A percentile compares a stretch with the other conserved stretches of the same genome.
Conservation (phyloP, 2,113 vertebrate genomes). For the Tonatia bakeri region DNA sequence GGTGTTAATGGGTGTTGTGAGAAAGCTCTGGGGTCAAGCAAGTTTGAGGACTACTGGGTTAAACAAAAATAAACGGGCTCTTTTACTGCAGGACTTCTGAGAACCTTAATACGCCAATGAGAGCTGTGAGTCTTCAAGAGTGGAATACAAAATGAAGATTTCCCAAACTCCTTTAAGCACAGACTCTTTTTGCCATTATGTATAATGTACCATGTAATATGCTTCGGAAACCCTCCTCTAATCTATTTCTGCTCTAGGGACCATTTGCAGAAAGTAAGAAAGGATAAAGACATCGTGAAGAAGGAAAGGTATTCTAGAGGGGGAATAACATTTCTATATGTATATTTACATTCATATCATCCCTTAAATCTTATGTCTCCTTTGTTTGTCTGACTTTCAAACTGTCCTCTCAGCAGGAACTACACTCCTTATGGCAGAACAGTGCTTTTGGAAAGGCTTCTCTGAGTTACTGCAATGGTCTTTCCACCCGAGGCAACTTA, state of each 20-base stretch:
- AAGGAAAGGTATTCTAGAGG: not conserved
- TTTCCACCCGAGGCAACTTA: not conserved
- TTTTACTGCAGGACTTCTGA: not conserved
- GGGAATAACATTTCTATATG: not conserved
- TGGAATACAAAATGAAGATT: not conserved
- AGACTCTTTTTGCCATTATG: not conserved
- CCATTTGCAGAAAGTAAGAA: not conserved
- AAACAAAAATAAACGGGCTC: not conserved
- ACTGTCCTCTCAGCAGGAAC: not conserved
- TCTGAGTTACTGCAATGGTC: not conserved
- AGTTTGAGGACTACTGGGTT: not conserved
- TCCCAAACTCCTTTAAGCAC: not conserved
- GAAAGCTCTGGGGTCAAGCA: not conserved
- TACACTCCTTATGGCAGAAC: not conserved
- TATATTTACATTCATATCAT: not conserved
- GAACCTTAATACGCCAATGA: not conserved
- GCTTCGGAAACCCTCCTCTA: not conserved
- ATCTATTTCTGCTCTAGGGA: not conserved
- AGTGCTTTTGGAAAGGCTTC: not conserved
- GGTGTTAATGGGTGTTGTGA: not conserved
- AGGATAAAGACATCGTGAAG: not conserved
- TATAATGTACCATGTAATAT: not conserved
- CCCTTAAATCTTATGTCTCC: not conserved
- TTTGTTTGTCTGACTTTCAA: not conserved
- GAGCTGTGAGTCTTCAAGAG: not conserved